A percentile compares a stretch with the other conserved stretches of the same genome.
phyloP scores from a whole-genome alignment of 2,113 vertebrate genomes.

The Lagenorhynchus albirostris region DNA sequence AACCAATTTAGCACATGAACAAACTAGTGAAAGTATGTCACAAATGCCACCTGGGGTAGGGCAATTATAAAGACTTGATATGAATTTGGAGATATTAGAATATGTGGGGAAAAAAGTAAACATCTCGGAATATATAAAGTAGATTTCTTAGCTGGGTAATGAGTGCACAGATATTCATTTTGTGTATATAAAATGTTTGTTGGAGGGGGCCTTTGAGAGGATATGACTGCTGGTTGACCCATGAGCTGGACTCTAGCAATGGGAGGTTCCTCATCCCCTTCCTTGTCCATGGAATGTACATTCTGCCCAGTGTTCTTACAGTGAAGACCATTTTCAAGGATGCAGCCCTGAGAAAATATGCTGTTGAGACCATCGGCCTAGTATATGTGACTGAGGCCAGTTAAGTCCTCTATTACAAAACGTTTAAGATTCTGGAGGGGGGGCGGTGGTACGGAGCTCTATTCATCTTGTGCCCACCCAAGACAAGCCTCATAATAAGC shows the following conservation, averaged over 20 bases:
- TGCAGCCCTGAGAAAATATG: neutral
- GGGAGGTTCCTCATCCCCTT: neutral
- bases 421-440: neutral
- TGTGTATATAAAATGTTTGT: neutral
- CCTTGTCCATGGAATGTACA: neutral
- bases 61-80: neutral
- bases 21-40: neutral
- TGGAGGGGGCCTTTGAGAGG: neutral
- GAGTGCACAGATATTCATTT: neutral
- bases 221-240: neutral
- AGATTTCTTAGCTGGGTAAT: neutral
- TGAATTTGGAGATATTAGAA: neutral
- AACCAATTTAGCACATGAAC: neutral
- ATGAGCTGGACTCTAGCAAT: neutral
- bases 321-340: neutral
- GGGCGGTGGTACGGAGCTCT: neutral
- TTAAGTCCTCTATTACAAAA: neutral
- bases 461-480: neutral
- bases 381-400: neutral
- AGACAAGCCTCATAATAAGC: neutral
- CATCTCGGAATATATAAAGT: neutral
- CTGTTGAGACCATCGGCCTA: neutral
- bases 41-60: neutral
- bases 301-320: neutral
- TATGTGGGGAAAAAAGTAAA: neutral